phyloP scores from a whole-genome alignment of 2,888 invertebrate genomes.

The Heliconius charithonia region DNA sequence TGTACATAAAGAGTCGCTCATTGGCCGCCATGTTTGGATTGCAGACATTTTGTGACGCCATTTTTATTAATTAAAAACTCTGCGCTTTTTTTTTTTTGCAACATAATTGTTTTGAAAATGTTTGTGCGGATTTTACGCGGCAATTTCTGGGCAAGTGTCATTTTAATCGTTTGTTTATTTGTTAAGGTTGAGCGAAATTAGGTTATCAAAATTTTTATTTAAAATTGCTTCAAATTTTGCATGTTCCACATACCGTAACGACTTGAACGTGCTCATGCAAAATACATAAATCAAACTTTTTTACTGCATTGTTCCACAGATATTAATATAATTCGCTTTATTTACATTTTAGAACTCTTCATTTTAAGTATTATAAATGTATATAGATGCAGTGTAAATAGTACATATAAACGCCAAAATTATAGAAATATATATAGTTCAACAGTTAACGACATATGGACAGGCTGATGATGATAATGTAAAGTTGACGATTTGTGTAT shows the following conservation, averaged over 20 bases:
- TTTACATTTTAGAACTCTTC: background rate
- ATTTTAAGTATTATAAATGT: no score
- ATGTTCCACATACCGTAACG: conserved; percentile 16
- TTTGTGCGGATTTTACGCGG: conserved; percentile 50
- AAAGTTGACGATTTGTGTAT: no score
- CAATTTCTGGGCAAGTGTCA: conserved; percentile 41
- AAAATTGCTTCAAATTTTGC: conserved; percentile 20
- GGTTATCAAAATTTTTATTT: conserved; percentile 34
- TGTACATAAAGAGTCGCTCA: conserved; percentile 74
- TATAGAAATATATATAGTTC: no score
- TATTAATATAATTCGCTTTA: background rate
- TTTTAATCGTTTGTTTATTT: conserved; percentile 43
- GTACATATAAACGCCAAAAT: no score
- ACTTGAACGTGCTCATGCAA: conserved; percentile 11
- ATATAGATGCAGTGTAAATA: no score
- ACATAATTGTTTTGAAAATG: conserved; percentile 62
- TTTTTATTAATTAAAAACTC: conserved; percentile 78
- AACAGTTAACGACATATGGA: no score
- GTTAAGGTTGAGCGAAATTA: conserved; percentile 31
- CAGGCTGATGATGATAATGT: no score
- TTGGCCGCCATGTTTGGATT: conserved; percentile 73
- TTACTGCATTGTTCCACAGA: background rate
- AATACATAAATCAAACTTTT: background rate
- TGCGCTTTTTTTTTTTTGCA: conserved; percentile 55
- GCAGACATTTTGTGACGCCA: conserved; percentile 70